A percentile compares a stretch with the other conserved stretches of the same genome.
Conservation (phyloP, 2,797 vertebrate species). For the Botia almorhae region DNA sequence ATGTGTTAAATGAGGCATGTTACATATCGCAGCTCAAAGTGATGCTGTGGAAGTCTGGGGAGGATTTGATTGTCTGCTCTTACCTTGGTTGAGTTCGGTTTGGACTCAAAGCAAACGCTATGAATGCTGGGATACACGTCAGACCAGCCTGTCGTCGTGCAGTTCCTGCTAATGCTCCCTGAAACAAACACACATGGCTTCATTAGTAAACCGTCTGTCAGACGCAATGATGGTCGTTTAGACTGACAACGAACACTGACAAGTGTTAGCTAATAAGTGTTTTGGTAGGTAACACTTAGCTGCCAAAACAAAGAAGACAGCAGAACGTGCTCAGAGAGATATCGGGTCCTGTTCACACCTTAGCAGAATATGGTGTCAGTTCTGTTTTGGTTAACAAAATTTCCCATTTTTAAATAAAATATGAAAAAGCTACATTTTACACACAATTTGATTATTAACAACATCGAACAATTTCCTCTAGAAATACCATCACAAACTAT, state of each 20-base stretch:
- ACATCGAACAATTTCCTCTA: too few relatives aligned
- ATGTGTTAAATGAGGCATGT: not conserved
- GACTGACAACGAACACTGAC: slow-evolving; percentile 15
- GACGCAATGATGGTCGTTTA: slow-evolving; percentile 12
- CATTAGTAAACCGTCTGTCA: slow-evolving; percentile 22
- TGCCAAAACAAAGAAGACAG: not conserved
- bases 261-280: not conserved
- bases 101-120: slow-evolving; percentile 64
- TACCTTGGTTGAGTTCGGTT: slow-evolving; percentile 61
- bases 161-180: slow-evolving; percentile 76
- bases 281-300: slow-evolving; percentile 2
- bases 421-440: too few relatives aligned
- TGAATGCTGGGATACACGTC: slow-evolving; percentile 66
- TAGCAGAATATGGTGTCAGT: not conserved
- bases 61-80: slow-evolving; percentile 25
- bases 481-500: not conserved
- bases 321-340: not conserved
- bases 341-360: not conserved
- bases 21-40: not conserved
- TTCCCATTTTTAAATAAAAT: too few relatives aligned
- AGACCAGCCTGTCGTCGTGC: slow-evolving; percentile 73
- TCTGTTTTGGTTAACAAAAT: too few relatives aligned
- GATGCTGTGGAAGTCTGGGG: not conserved
- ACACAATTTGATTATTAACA: too few relatives aligned
- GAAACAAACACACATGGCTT: slow-evolving; percentile 32